Evolutionary conservation across 2,888 invertebrate genomes (phyloP).

Genomic region (Pyrocoelia pectoralis): DNA sequence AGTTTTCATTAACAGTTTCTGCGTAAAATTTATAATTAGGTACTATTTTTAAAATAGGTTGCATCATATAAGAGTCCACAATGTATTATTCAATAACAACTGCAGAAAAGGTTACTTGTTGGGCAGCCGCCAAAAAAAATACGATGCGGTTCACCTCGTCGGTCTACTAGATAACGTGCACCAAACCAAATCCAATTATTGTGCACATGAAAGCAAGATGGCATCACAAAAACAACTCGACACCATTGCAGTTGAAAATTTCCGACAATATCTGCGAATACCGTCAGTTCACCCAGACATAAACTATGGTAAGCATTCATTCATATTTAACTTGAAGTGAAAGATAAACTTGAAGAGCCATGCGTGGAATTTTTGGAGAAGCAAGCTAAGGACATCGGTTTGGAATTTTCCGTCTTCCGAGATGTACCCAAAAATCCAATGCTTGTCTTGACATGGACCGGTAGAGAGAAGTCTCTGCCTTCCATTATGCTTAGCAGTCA

Average conservation of each 20-base stretch:
- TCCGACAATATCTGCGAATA: slow-evolving; percentile 85
- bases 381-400: neutral
- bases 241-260: slow-evolving; percentile 73
- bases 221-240: slow-evolving; percentile 7
- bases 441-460: neutral
- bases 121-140: no score
- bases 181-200: no score
- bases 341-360: neutral
- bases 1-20: no score
- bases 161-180: no score
- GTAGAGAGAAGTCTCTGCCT: neutral
- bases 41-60: no score
- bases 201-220: neutral
- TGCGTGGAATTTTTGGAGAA: slow-evolving; percentile 3
- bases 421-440: neutral
- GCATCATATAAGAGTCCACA: no score
- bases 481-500: neutral
- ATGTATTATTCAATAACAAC: no score
- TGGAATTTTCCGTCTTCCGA: neutral
- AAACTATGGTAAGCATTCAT: slow-evolving; percentile 83
- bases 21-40: no score
- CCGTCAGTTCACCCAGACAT: slow-evolving; percentile 88
- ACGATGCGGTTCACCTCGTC: no score
- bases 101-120: no score
- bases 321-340: no score